These are phyloP conservation scores for Cabera pusaria DNA, from an alignment of 2,888 invertebrate species.

Conservation along the genomic window DNA sequence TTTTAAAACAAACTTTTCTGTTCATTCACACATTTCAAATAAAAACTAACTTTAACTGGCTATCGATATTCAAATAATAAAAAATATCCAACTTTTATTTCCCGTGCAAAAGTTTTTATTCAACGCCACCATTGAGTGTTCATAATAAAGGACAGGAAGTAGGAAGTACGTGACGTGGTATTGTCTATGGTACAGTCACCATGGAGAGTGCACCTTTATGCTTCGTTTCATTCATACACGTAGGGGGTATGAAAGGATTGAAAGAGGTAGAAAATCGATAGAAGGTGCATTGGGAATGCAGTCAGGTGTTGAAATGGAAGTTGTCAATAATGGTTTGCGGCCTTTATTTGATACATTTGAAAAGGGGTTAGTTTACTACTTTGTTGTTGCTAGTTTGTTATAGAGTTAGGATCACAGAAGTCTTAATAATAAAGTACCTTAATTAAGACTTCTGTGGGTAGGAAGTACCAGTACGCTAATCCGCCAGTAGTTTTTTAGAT, in stretches of 20 bases:
- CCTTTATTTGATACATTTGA: conserved; percentile 10
- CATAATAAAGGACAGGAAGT: conserved; percentile 64
- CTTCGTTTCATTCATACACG: conserved; percentile 11
- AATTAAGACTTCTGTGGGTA: too few relatives aligned
- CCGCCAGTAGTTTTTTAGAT: too few relatives aligned
- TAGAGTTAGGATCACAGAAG: too few relatives aligned
- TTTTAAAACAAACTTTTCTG: conserved; percentile 14
- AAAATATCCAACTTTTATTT: conserved; percentile 20
- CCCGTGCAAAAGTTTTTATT: conserved; percentile 48
- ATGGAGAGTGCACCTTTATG: conserved; percentile 39
- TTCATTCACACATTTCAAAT: too few relatives aligned
- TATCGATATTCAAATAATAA: conserved; percentile 11
- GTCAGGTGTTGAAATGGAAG: conserved; percentile 21
- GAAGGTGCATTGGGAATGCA: conserved; percentile 20
- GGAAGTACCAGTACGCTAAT: too few relatives aligned
- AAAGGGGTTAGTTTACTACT: too few relatives aligned
- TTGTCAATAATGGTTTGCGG: conserved; percentile 18
- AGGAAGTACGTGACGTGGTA: conserved; percentile 66
- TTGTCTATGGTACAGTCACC: conserved; percentile 40
- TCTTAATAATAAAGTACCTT: too few relatives aligned
- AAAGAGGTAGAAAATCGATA: conserved; percentile 11
- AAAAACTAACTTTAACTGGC: conserved; percentile 5
- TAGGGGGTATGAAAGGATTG: conserved; percentile 1
- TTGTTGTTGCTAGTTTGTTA: too few relatives aligned
- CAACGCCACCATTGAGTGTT: conserved; percentile 39